phyloP scores from a whole-genome alignment of 2,888 invertebrate species.

The Drosophila stalkeri region DNA sequence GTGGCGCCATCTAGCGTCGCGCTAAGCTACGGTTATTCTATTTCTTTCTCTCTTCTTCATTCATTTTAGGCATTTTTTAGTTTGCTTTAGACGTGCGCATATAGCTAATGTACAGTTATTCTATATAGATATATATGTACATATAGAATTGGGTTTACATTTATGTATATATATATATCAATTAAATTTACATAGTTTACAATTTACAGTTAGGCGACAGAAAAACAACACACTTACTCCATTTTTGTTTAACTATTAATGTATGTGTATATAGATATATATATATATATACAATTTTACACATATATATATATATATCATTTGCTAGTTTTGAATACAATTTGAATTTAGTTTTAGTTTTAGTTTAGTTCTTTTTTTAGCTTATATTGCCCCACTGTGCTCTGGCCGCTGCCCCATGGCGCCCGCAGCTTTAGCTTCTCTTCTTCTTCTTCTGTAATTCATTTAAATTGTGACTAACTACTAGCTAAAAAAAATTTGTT shows the following conservation, averaged over 20 bases:
- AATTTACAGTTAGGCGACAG: slow-evolving; percentile 57
- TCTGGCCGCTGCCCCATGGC: slow-evolving; percentile 41
- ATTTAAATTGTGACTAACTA: slow-evolving; percentile 81
- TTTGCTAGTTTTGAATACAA: slow-evolving; percentile 57
- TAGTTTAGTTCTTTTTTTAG: slow-evolving; percentile 9
- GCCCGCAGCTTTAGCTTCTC: slow-evolving; percentile 43
- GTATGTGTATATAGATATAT: slow-evolving; percentile 10
- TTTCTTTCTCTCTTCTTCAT: background rate
- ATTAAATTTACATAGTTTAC: slow-evolving; percentile 58
- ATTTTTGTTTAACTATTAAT: slow-evolving; percentile 17
- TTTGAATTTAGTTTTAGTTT: slow-evolving; percentile 53
- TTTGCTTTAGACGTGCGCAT: slow-evolving; percentile 54
- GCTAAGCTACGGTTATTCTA: slow-evolving; percentile 17
- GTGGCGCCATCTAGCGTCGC: slow-evolving; percentile 41
- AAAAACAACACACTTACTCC: slow-evolving; percentile 42
- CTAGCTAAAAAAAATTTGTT: slow-evolving; percentile 67
- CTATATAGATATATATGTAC: slow-evolving; percentile 4
- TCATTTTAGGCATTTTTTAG: slow-evolving; percentile 39
- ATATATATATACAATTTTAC: slow-evolving; percentile 36
- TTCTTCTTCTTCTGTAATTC: slow-evolving; percentile 52
- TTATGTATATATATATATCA: slow-evolving; percentile 23
- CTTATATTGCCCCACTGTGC: slow-evolving; percentile 21
- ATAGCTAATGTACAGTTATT: slow-evolving; percentile 56
- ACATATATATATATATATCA: slow-evolving; percentile 15
- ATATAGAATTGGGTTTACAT: background rate